Percentiles rank a stretch among this genome's conserved stretches.
Evolutionary conservation across 2,888 invertebrate genomes (phyloP).

Genomic region (Amphipoea lucens): DNA sequence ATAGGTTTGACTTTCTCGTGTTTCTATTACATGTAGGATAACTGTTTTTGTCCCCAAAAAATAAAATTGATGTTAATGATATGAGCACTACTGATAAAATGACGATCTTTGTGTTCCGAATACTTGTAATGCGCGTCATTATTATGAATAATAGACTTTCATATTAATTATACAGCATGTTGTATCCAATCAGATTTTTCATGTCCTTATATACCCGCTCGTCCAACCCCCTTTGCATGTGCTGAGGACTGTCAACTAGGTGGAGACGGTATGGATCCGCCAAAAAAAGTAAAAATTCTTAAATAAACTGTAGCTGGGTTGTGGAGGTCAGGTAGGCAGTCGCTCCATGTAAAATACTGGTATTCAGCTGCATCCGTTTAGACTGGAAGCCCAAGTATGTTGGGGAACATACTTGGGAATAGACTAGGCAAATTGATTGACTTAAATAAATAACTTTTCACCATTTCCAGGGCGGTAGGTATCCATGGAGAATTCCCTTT

Average conservation of each 20-base stretch:
- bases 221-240: no score
- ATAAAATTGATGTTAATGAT: neutral
- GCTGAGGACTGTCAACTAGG: neutral
- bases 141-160: conserved; percentile 12
- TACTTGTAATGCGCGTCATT: conserved; percentile 4
- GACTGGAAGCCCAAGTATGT: no score
- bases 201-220: neutral
- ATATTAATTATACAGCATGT: conserved; percentile 24
- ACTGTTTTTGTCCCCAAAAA: neutral
- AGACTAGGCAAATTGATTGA: no score
- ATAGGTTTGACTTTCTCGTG: neutral
- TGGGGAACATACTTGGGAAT: no score
- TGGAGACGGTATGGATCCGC: no score
- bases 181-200: neutral
- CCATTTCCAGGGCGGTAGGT: neutral
- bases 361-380: no score
- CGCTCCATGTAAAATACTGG: no score
- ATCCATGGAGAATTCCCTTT: neutral
- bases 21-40: neutral
- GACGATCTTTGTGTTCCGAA: neutral
- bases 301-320: no score
- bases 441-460: neutral
- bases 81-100: neutral
- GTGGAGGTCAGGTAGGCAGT: no score
- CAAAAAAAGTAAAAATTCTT: neutral